Percentiles rank a stretch among this genome's conserved stretches.
Evolutionary conservation across 1,140 invertebrate species (phyloP).

Genomic region (Aphelinus certus): DNA sequence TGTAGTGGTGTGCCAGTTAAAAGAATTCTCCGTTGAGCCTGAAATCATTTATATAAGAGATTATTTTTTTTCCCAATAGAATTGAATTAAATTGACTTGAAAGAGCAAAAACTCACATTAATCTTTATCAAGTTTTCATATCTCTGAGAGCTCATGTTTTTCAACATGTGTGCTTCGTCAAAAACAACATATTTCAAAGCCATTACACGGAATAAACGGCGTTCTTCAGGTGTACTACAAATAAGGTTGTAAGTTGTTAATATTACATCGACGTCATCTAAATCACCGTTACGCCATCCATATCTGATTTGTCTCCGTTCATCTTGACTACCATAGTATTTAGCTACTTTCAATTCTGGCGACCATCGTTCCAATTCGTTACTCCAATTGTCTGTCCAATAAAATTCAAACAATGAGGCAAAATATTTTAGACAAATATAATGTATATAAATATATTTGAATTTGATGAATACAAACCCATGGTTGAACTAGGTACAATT

Average conservation of each 20-base stretch:
- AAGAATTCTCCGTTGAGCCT: conserved; percentile 84
- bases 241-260: conserved; percentile 90
- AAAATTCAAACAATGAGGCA: not conserved
- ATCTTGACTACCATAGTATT: conserved; percentile 90
- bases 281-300: conserved; percentile 78
- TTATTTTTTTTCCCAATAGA: not conserved
- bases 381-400: conserved; percentile 75
- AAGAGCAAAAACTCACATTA: conserved; percentile 68
- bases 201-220: conserved; percentile 89
- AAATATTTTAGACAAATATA: conserved; percentile 40
- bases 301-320: conserved; percentile 82
- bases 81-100: conserved; percentile 19
- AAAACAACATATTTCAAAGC: conserved; percentile 93
- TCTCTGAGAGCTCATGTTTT: conserved; percentile 93
- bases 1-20: conserved; percentile 94
- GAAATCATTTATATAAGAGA: conserved; percentile 43
- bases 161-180: conserved; percentile 97
- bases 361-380: conserved; percentile 88
- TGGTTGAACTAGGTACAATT: conserved; percentile 90
- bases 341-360: conserved; percentile 79
- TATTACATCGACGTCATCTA: conserved; percentile 83
- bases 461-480: conserved; percentile 68
- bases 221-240: conserved; percentile 85
- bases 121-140: conserved; percentile 91
- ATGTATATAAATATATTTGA: conserved; percentile 11